Base-by-base conservation (phyloP, 2,113 vertebrate genomes). In the Zosterops borbonicus region DNA sequence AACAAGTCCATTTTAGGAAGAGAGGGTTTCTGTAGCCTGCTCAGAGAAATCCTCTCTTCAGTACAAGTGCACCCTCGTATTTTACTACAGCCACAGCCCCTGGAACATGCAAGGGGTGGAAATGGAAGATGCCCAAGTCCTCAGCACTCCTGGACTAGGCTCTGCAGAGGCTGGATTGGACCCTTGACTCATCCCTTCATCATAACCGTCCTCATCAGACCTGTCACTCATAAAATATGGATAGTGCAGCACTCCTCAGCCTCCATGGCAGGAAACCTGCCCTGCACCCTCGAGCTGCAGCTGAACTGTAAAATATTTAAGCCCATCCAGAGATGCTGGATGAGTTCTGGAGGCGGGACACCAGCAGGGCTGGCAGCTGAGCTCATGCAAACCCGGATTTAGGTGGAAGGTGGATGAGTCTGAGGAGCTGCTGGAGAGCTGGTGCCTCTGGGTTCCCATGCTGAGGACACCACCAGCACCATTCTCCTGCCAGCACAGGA, bases 401-500 rank as follows among this genome's bases (percentile, higher is more conserved):
- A 16, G 59, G 55, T 2, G 21, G 50, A 25, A 84, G 42, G 49
- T 75, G 56, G 65, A 67, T 2, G 31, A 12, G 37, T 17, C 49
- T 25, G 12, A 24, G 49, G 68, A 14, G 7, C 59, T 23, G 59
- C 55, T 21, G 12, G 20, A 19, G 74, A 55, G 75, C 46, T 16
- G 74, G 42, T 0, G 3, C 6, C 31, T 17, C 55, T 23, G 69
- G 31, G 12, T 2, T 13, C 5, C 62, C 60, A 22, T 18, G 59
- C 63, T 4, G 52, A 47, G 83, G 42, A 37, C 27, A 37, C 18
- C 70, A n/a, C 3, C 4, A 5, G 3, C 0, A 1, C 39, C 3
- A 1, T 2, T 8, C 3, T 33, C 35, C 35, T 21, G 33, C 71
- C 1, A 1, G 5, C 44, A n/a, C 0, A 0, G 0, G 0, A 24